Evolutionary conservation across 2,113 vertebrate genomes (phyloP), one percentile per base, ranked within the genome.

Genomic region (Crypturellus undulatus): DNA sequence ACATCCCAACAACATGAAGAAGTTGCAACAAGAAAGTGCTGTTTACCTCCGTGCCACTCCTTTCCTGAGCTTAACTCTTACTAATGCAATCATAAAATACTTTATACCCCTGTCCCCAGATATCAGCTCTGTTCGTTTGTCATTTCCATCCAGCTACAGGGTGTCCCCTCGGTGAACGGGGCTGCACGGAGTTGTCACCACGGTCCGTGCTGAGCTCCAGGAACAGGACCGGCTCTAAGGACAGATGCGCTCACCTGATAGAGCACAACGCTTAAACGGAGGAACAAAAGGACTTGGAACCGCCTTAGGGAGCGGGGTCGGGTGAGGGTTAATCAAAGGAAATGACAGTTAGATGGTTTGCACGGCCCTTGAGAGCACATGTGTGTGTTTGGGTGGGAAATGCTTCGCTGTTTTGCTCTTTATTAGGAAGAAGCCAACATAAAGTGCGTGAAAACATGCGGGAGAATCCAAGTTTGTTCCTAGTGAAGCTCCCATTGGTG

Each of bases 271-370:
- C 90, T 87, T 5, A 16, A 79, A 89, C 12, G 84, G 81, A 96
- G 97, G 96, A 96, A 80, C 84, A 84, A 93, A 81, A 90, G 96
- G 92, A 80, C 69, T 32, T 26, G 88, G 43, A 92, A 95, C 89
- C 30, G 95, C 98, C 98, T 69, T 8, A 58, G 95, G 96, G 90
- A 93, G 89, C 65, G 79, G 95, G 97, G 97, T 98, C 97, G 96
- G 95, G 93, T 36, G 93, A 75, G 98, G 98, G 97, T 98, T 98
- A 98, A 98, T 98, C 96, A 96, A 96, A 98, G 97, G 97, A 98
- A 98, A 97, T 97, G 97, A 97, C 95, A 95, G 94, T 95, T 96
- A 73, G 87, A 96, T 97, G 95, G 95, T 95, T 97, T 96, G 96
- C 92, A 90, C 32, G 19, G 94, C 95, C 97, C 95, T 89, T 78